These are phyloP conservation scores for Sprattus sprattus DNA, from an alignment of 2,113 vertebrate genomes.

Conservation along the genomic window DNA sequence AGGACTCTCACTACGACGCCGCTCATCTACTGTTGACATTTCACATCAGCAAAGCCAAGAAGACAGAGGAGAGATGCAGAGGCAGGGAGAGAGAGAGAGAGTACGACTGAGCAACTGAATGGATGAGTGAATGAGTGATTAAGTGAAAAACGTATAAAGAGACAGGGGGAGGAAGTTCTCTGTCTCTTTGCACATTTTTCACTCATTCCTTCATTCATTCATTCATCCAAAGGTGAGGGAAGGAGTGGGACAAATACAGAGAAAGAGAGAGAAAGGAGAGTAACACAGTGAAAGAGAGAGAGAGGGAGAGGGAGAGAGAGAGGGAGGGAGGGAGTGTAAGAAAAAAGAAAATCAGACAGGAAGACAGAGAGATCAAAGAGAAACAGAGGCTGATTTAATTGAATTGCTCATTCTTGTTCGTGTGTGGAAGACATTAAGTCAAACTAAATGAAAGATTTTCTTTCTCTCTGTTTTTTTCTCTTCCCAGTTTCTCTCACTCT, in stretches of 20 bases:
- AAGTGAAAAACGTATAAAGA: not conserved
- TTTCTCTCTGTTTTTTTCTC: not conserved
- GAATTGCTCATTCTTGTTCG: not conserved
- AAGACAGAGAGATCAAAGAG: no score
- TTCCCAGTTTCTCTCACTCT: not conserved
- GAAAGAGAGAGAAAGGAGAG: not conserved
- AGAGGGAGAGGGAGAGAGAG: not conserved
- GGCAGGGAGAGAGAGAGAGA: not conserved
- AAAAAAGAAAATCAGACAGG: not conserved
- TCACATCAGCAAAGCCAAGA: no score
- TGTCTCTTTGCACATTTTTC: no score
- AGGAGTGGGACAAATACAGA: not conserved
- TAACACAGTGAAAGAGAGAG: not conserved
- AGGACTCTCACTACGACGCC: no score
- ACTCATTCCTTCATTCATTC: no score
- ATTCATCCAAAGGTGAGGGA: not conserved
- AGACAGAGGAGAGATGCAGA: not conserved
- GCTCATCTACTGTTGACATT: not conserved
- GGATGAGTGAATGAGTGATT: no score
- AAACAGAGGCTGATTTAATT: not conserved
- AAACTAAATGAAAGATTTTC: not conserved
- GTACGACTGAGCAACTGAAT: no score
- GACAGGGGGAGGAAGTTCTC: not conserved
- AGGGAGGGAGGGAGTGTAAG: not conserved
- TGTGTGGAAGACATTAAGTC: not conserved